Percentiles rank a stretch among this genome's conserved stretches.
Evolutionary conservation across 2,888 invertebrate genomes (phyloP).

Genomic region (Tortrix viridana): DNA sequence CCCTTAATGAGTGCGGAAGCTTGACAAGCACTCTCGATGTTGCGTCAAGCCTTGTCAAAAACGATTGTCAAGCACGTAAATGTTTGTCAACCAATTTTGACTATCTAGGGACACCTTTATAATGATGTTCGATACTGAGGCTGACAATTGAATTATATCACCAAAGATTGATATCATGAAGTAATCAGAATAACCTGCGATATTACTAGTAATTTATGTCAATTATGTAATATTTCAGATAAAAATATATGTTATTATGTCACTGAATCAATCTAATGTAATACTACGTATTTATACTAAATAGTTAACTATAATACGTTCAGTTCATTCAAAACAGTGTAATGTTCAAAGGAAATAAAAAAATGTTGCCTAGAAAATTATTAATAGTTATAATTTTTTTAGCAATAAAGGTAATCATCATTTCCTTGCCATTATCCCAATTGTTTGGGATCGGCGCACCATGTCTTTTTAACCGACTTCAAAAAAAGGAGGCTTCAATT

Average conservation of each 20-base stretch:
- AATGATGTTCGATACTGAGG: too few relatives aligned
- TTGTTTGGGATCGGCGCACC: too few relatives aligned
- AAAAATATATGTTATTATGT: conserved; percentile 2
- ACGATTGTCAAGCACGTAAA: too few relatives aligned
- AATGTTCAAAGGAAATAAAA: neutral
- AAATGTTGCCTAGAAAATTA: neutral
- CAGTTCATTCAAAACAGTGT: neutral
- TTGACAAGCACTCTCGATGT: too few relatives aligned
- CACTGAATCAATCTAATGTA: neutral
- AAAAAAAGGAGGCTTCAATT: neutral
- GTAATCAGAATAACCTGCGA: conserved; percentile 1
- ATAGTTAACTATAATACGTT: neutral
- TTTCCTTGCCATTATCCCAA: too few relatives aligned
- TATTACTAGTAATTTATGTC: neutral
- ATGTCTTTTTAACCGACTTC: neutral
- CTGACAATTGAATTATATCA: too few relatives aligned
- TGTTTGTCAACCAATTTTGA: too few relatives aligned
- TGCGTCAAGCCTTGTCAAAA: too few relatives aligned
- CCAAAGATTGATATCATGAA: too few relatives aligned
- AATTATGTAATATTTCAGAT: conserved; percentile 4
- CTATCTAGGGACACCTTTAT: too few relatives aligned
- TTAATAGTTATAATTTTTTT: neutral
- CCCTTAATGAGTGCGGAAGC: too few relatives aligned
- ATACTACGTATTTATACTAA: conserved; percentile 5
- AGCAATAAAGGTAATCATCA: neutral